Percentiles rank a stretch among this genome's conserved stretches.
phyloP scores from a whole-genome alignment of 2,888 invertebrate species.

The Lithophane leautieri region DNA sequence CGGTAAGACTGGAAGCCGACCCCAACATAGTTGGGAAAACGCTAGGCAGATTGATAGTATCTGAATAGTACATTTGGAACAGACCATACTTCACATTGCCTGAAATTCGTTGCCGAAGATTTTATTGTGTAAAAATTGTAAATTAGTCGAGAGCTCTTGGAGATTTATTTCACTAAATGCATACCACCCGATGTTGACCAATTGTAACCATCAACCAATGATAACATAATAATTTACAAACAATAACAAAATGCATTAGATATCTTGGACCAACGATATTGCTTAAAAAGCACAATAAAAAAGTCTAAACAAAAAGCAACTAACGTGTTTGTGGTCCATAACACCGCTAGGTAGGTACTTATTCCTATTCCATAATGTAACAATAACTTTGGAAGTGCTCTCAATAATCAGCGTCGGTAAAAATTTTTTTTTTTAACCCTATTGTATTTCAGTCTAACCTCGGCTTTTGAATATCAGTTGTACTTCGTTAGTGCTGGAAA shows the following conservation, averaged over 20 bases:
- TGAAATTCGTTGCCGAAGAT: neutral
- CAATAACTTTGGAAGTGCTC: neutral
- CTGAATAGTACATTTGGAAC: no score
- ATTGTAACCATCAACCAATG: neutral
- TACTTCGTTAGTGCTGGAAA: slow-evolving; percentile 4
- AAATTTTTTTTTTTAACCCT: neutral
- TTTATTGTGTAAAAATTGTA: neutral
- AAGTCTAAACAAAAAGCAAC: no score
- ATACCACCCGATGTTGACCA: neutral
- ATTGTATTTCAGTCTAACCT: slow-evolving; percentile 12
- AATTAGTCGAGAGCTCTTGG: neutral
- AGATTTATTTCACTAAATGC: neutral
- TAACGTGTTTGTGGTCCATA: no score
- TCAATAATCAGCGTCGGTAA: neutral
- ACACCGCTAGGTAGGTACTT: no score
- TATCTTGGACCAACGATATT: no score
- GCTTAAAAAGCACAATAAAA: no score
- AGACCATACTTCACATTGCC: no score
- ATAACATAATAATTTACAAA: neutral
- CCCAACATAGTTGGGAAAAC: no score
- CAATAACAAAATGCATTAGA: neutral
- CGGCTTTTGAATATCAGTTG: slow-evolving; percentile 18
- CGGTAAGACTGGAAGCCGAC: no score
- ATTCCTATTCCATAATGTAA: no score
- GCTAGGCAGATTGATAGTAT: no score